A percentile compares a stretch with the other conserved stretches of the same genome.
phyloP scores from a whole-genome alignment of 2,888 invertebrate species.

The Crioceris asparagi region DNA sequence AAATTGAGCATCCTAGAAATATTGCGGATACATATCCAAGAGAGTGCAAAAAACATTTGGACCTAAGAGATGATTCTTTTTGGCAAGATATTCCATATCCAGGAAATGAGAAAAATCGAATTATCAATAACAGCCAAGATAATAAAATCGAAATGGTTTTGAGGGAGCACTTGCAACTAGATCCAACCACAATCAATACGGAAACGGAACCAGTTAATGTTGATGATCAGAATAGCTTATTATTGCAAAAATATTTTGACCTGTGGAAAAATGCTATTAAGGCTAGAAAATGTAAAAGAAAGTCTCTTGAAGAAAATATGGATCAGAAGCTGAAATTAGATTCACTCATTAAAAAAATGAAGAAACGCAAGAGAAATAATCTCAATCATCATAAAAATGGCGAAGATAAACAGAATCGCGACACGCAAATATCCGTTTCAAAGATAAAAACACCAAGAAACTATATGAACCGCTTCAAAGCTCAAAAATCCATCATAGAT shows the following conservation, averaged over 20 bases:
- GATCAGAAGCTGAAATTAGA: slow-evolving; percentile 25
- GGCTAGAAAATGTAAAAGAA: slow-evolving; percentile 15
- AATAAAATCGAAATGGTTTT: not conserved
- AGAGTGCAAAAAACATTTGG: slow-evolving; percentile 9
- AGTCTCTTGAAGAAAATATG: slow-evolving; percentile 10
- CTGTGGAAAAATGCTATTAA: slow-evolving; percentile 19
- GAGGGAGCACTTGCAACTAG: not conserved
- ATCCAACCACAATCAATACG: too few relatives aligned
- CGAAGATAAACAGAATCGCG: not conserved
- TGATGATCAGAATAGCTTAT: not conserved
- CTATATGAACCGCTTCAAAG: slow-evolving; percentile 43
- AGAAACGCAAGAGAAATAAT: slow-evolving; percentile 17
- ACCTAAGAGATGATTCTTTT: slow-evolving; percentile 13
- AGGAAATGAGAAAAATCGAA: slow-evolving; percentile 1
- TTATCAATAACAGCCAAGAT: slow-evolving; percentile 1
- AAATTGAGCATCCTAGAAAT: slow-evolving; percentile 7
- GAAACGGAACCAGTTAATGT: not conserved
- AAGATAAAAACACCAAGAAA: slow-evolving; percentile 9
- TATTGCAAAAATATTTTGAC: slow-evolving; percentile 19
- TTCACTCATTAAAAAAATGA: slow-evolving; percentile 24
- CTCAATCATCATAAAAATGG: not conserved
- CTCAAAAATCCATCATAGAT: slow-evolving; percentile 63
- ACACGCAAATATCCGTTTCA: slow-evolving; percentile 1
- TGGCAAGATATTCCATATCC: slow-evolving; percentile 16
- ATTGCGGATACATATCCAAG: slow-evolving; percentile 5